Evolutionary conservation across 2,797 vertebrate species (phyloP).

Genomic region (Onychomys torridus): DNA sequence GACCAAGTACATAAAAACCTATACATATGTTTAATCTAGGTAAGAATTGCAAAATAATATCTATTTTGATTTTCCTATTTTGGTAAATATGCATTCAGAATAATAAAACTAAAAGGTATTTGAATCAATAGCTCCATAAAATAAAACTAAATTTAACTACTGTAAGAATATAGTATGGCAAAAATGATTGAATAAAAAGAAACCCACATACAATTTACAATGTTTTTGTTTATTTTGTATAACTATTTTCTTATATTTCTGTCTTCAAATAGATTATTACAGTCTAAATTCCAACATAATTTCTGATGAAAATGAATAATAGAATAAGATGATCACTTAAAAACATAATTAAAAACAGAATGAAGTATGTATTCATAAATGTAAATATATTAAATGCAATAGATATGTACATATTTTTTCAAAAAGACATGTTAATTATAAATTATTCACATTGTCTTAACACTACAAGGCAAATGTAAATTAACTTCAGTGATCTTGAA

Average conservation of each 20-base stretch:
- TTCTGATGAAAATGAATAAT: not conserved
- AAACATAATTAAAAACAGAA: not conserved
- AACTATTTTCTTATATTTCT: not conserved
- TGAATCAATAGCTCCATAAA: not conserved
- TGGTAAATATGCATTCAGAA: not conserved
- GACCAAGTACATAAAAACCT: accelerated
- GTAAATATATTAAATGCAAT: not conserved
- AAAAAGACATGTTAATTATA: not conserved
- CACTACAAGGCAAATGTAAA: not conserved
- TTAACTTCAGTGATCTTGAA: not conserved
- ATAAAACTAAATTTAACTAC: not conserved
- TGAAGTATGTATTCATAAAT: not conserved
- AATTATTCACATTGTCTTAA: not conserved
- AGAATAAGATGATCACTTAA: not conserved
- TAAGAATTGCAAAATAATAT: not conserved
- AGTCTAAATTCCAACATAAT: not conserved
- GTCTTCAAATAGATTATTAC: not conserved
- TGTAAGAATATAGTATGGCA: not conserved
- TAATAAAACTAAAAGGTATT: not conserved
- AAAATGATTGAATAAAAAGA: not conserved
- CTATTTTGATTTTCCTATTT: not conserved
- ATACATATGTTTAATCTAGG: not conserved
- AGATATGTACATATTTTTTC: not conserved
- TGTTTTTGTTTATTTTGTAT: not conserved
- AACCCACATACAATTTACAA: not conserved